Evolutionary conservation across 1,140 invertebrate genomes (phyloP), one percentile per base, ranked within the genome.

Genomic region (Formica selysi): DNA sequence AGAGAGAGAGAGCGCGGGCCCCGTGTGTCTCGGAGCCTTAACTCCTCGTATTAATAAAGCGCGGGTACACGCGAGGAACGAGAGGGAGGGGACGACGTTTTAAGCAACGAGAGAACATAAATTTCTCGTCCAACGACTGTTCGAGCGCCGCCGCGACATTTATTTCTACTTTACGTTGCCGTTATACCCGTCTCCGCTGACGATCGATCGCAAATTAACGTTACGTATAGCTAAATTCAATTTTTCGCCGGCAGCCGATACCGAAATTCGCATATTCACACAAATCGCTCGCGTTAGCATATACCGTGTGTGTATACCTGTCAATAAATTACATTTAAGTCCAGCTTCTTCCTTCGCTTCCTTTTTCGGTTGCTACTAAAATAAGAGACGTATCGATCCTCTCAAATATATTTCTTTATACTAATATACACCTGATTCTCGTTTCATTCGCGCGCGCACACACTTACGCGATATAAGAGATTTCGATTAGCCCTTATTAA

Each of bases 1-100:
- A 51, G 67, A 48, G 11, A 44, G 44, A 48, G 67, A 51, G 41
- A 74, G 79, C 62, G 57, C 51, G 67, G 51, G 48, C 54, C 76
- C 62, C 22, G 13, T 41, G 67, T 62, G 62, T 29, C 57, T 81
- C 61, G 67, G 73, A 22, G 61, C 32, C 73, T 81, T 71, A 51
- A 89, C 87, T 90, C 76, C 86, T 6, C 68, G 89, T 90, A 89
- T 90, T 90, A 83, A 87, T 89, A 87, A 78, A 41, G 38, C 26
- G 44, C 71, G 57, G 41, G 73, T 61, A 61, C 59, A 26, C 48
- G 41, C 38, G 80, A 79, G 41, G 41, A 51, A 38, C 8, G 13
- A 26, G 26, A 1, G 26, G 11, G 22, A 11, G 26, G 5, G 11
- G 61, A 13, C 81, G 59, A 64, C 73, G 70, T 51, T 64, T 16